Evolutionary conservation across 2,888 invertebrate genomes (phyloP).

Genomic region (Thymelicus sylvestris): DNA sequence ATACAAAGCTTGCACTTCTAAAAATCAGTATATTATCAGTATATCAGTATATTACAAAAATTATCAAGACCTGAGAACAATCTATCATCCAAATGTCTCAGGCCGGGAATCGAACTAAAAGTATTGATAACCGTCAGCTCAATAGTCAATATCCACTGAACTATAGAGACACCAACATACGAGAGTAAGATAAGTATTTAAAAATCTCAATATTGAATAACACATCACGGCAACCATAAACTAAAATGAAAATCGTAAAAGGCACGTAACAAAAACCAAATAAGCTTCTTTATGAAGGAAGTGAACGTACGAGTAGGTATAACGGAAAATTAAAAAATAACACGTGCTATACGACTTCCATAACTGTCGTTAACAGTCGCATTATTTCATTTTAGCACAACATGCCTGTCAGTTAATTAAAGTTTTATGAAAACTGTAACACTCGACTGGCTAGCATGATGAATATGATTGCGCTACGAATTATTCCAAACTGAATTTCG

Average conservation of each 20-base stretch:
- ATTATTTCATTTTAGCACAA: constrained; percentile 28
- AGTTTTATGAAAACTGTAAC: constrained; percentile 60
- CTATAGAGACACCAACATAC: neutral
- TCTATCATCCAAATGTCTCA: too few relatives aligned
- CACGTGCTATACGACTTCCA: constrained; percentile 14
- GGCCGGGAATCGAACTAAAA: neutral
- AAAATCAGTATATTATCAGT: too few relatives aligned
- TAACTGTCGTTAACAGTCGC: constrained; percentile 15
- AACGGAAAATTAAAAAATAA: constrained; percentile 4
- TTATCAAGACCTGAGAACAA: too few relatives aligned
- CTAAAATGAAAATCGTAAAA: constrained; percentile 4
- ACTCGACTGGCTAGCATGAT: constrained; percentile 46
- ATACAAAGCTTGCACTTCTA: too few relatives aligned
- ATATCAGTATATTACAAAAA: too few relatives aligned
- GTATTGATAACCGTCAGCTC: neutral
- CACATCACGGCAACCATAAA: neutral
- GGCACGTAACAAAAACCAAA: neutral
- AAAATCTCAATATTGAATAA: neutral
- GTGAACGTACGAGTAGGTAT: neutral
- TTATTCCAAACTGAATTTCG: constrained; percentile 29
- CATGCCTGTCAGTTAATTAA: constrained; percentile 53
- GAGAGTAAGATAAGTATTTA: neutral
- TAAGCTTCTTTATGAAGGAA: neutral
- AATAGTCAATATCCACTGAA: neutral
- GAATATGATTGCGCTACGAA: constrained; percentile 27